Evolutionary conservation across 1,140 invertebrate species (phyloP).

Genomic region (Tetragonula clypearis): DNA sequence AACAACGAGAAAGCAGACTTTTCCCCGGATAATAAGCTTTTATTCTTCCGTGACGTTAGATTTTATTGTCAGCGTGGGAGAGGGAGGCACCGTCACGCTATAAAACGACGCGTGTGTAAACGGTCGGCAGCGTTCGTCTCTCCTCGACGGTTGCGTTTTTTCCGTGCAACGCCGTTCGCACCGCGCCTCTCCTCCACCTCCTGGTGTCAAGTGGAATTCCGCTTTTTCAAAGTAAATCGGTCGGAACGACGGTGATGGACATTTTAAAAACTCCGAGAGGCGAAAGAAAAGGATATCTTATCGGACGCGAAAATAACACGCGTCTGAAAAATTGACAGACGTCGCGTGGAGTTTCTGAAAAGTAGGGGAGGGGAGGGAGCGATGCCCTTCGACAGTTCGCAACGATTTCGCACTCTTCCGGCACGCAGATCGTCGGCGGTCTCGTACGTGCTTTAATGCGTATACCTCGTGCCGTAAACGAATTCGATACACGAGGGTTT

Average conservation of each 20-base stretch:
- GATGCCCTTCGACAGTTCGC: not conserved
- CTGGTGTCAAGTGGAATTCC: slow-evolving; percentile 24
- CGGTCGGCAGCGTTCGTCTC: not conserved
- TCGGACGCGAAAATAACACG: not conserved
- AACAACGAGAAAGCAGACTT: slow-evolving; percentile 7
- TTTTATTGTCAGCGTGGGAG: not conserved
- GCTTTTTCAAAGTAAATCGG: slow-evolving; percentile 31
- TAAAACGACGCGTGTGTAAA: not conserved
- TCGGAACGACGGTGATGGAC: slow-evolving; percentile 40
- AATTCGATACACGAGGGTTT: not conserved
- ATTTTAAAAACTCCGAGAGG: slow-evolving; percentile 29
- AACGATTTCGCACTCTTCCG: not conserved
- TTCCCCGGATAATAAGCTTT: slow-evolving; percentile 24
- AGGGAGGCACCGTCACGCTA: too few relatives aligned
- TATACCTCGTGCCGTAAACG: too few relatives aligned
- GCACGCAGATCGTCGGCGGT: not conserved
- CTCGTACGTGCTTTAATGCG: too few relatives aligned
- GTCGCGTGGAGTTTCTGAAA: slow-evolving; percentile 32
- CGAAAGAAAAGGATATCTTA: slow-evolving; percentile 24
- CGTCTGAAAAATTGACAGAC: slow-evolving; percentile 34
- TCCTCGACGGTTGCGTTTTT: slow-evolving; percentile 5
- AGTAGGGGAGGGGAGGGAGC: not conserved
- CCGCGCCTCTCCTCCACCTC: too few relatives aligned
- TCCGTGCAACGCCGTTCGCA: not conserved
- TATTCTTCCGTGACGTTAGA: slow-evolving; percentile 14